Base-by-base conservation (phyloP, 1,140 invertebrate species). In the Bradysia coprophila region DNA sequence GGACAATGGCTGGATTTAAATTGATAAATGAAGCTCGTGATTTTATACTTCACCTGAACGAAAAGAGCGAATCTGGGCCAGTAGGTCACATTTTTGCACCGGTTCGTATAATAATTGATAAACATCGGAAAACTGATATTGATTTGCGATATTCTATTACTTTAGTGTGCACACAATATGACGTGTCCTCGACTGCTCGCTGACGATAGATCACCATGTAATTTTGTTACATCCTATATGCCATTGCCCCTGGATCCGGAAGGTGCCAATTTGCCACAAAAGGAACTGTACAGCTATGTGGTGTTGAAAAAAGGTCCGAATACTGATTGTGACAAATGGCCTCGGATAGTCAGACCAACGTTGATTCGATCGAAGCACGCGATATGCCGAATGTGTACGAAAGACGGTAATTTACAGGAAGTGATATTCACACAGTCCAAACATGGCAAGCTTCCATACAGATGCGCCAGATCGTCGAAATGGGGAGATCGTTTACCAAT, bases 121-220 rank as follows among this genome's bases (percentile, higher is more conserved):
- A n/a, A n/a, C n/a, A n/a, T n/a, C n/a, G n/a, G n/a, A 31, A 8
- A 9, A 9, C n/a, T n/a, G 8, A 31, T 31, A 31, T 31, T 31
- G 28, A 44, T 44, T 47, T 28, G 42, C 44, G 39, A 42, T 47
- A 19, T 47, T 20, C 11, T 19, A 28, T 43, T 21, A 2, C 62
- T 66, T 52, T 49, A 89, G 69, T 93, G 88, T 63, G 77, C 87
- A 0, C 84, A 91, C 55, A 77, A 90, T 45, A 53, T 61, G 10
- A 43, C 55, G 0, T 94, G 89, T 62, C 88, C 88, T 1, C 64
- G 74, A 44, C 72, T 71, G 42, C 33, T 61, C 1, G 38, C 31
- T 33, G 62, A 73, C 46, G 62, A 75, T 36, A 66, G 70, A 6
- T 78, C 68, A 10, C 78, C 81, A 0, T 93, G 89, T 57, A 87